These are phyloP conservation scores for Pelobates fuscus DNA, from an alignment of 2,113 vertebrate genomes.

Conservation along the genomic window DNA sequence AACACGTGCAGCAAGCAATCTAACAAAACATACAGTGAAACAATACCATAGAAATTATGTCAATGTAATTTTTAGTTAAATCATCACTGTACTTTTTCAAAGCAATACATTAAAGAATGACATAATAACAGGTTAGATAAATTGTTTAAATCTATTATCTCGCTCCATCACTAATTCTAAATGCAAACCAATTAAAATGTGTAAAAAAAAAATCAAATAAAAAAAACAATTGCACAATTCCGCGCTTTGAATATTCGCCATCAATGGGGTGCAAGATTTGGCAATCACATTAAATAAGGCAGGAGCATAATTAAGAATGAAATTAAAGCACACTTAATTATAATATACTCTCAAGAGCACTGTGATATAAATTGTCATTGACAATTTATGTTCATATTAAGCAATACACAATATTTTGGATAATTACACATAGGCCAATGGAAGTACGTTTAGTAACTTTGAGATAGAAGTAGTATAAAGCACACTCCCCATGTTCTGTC, in stretches of 20 bases:
- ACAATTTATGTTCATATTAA: not conserved
- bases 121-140: too few species aligned
- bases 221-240: not conserved
- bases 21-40: too few species aligned
- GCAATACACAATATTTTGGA: not conserved
- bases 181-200: not conserved
- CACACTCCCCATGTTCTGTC: too few species aligned
- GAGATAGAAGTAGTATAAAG: too few species aligned
- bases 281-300: not conserved
- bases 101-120: too few species aligned
- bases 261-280: not conserved
- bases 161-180: too few species aligned
- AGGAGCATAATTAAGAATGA: conserved; percentile 12
- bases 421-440: not conserved
- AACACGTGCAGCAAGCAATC: too few species aligned
- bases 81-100: too few species aligned
- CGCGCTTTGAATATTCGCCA: not conserved
- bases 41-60: too few species aligned
- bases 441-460: too few species aligned
- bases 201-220: not conserved
- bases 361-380: not conserved
- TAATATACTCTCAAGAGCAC: not conserved
- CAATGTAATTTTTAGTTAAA: too few species aligned
- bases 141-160: too few species aligned
- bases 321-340: conserved; percentile 2